These are phyloP conservation scores for Ridgeia piscesae DNA, from an alignment of 1,140 invertebrate genomes.

Conservation along the genomic window DNA sequence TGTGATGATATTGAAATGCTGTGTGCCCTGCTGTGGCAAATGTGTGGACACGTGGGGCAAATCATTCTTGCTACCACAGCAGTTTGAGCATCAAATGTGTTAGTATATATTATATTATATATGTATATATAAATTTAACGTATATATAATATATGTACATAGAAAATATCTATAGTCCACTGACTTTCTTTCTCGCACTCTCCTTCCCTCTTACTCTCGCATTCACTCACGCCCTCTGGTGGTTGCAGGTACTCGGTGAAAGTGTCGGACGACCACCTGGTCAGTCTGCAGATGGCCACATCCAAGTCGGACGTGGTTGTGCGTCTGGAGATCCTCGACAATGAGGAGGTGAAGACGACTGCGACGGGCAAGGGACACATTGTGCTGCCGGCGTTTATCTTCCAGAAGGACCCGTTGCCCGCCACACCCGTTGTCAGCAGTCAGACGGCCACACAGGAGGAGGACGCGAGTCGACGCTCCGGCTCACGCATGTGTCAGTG, in stretches of 20 bases:
- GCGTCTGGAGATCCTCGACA: conserved; percentile 51
- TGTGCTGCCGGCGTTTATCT: conserved; percentile 53
- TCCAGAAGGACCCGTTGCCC: conserved; percentile 43
- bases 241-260: conserved; percentile 50
- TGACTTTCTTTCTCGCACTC: too few species aligned
- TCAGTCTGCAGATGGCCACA: conserved; percentile 53
- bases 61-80: too few species aligned
- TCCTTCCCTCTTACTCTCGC: too few species aligned
- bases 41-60: too few species aligned
- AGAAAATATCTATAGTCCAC: background rate
- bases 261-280: conserved; percentile 53
- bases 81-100: too few species aligned
- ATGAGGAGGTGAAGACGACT: conserved; percentile 50
- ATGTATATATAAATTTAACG: too few species aligned
- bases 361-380: conserved; percentile 54
- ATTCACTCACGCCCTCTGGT: background rate
- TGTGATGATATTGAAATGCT: too few species aligned
- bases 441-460: background rate
- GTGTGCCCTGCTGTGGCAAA: too few species aligned
- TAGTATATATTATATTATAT: too few species aligned
- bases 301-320: conserved; percentile 57
- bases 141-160: background rate
- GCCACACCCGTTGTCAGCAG: conserved; percentile 27
- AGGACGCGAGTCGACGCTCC: background rate
- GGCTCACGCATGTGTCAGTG: conserved; percentile 10